Percentiles rank a stretch among this genome's conserved stretches.
These are phyloP conservation scores for Lacerta agilis DNA, from an alignment of 2,797 vertebrate genomes.

Conservation along the genomic window DNA sequence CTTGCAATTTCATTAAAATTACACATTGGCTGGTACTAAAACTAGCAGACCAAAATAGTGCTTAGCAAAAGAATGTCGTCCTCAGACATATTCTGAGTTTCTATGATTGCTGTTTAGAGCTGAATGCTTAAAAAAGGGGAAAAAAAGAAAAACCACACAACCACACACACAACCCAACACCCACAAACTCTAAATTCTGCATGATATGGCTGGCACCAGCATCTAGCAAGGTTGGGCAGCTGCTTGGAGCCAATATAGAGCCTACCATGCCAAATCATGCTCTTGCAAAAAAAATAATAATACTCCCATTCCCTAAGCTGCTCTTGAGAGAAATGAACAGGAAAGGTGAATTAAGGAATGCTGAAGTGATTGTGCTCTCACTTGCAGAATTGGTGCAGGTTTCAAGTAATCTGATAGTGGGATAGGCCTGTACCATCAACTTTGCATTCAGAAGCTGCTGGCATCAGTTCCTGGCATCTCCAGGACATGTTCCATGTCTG, in stretches of 20 bases:
- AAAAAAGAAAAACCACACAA: neutral
- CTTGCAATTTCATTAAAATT: slow-evolving; percentile 59
- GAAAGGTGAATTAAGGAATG: neutral
- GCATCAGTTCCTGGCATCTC: too few relatives aligned
- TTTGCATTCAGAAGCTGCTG: too few relatives aligned
- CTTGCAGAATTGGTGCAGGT: neutral
- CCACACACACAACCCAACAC: neutral
- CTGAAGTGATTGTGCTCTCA: neutral
- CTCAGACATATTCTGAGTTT: neutral
- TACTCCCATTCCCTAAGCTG: too few relatives aligned
- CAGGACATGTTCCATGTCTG: too few relatives aligned
- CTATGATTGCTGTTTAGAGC: neutral
- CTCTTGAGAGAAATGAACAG: neutral
- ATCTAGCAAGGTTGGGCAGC: neutral
- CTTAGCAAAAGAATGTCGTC: slow-evolving; percentile 8
- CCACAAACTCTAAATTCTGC: neutral
- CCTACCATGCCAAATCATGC: neutral
- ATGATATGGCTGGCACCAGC: neutral
- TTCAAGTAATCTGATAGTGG: neutral
- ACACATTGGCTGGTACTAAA: slow-evolving; percentile 40
- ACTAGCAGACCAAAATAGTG: slow-evolving; percentile 20
- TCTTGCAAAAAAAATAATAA: neutral
- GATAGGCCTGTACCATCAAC: too few relatives aligned
- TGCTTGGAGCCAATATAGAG: neutral
- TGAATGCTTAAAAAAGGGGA: neutral